Percentiles rank a stretch among this genome's conserved stretches.
These are phyloP conservation scores for Schizothorax lantsangensis DNA, from an alignment of 2,797 vertebrate species.

Conservation along the genomic window DNA sequence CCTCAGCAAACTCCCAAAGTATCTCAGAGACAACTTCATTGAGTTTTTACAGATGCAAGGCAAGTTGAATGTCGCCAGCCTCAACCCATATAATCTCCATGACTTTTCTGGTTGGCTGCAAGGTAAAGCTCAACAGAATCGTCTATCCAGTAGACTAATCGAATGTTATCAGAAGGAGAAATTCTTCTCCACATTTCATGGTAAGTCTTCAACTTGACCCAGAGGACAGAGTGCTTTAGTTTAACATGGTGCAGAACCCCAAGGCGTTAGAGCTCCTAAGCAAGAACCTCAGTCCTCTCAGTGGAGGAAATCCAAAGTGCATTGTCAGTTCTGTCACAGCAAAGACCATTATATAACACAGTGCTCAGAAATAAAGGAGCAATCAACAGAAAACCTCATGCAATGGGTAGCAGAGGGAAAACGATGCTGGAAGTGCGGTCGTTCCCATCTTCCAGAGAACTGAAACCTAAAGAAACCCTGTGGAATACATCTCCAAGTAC, in stretches of 20 bases:
- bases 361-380: neutral
- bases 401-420: neutral
- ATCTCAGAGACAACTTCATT: neutral
- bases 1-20: neutral
- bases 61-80: neutral
- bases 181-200: neutral
- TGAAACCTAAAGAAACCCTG: neutral
- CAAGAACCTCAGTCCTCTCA: neutral
- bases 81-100: neutral
- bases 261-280: neutral
- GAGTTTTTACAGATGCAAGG: neutral
- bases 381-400: neutral
- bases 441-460: neutral
- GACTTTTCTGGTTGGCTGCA: neutral
- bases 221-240: neutral
- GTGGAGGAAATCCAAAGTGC: neutral
- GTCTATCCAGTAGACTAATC: neutral
- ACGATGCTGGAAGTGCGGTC: neutral
- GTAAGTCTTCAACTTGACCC: neutral
- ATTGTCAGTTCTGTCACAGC: neutral
- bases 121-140: neutral
- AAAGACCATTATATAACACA: neutral
- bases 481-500: neutral
- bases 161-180: neutral
- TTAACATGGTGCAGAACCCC: neutral